Evolutionary conservation across 2,797 vertebrate species (phyloP).

Genomic region (Muscicapa striata): DNA sequence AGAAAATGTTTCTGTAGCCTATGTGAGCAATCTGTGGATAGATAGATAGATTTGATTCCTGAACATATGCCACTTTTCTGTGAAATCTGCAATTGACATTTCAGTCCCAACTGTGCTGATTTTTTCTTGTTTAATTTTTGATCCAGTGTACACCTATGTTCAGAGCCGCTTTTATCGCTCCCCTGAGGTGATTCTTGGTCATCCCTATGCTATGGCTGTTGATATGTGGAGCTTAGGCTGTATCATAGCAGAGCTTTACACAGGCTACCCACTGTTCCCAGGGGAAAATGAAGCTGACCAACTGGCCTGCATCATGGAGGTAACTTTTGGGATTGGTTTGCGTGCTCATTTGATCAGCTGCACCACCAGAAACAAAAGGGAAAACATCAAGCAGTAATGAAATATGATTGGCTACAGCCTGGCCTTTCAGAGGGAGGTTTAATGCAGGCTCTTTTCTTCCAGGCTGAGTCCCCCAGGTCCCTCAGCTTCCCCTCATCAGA

Average conservation of each 20-base stretch:
- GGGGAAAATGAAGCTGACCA: slow-evolving; percentile 94
- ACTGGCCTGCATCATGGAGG: slow-evolving; percentile 96
- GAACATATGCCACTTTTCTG: not conserved
- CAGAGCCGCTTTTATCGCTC: slow-evolving; percentile 95
- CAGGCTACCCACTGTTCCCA: slow-evolving; percentile 89
- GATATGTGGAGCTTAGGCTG: slow-evolving; percentile 98
- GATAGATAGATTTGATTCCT: not conserved
- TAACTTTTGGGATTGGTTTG: slow-evolving; percentile 39
- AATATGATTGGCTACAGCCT: not conserved
- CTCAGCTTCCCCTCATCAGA: not conserved
- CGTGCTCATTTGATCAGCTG: not conserved
- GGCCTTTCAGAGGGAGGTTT: not conserved
- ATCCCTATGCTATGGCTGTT: slow-evolving; percentile 91
- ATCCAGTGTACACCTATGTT: slow-evolving; percentile 90
- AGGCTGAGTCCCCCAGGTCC: not conserved
- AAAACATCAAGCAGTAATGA: not conserved
- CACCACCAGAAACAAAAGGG: not conserved
- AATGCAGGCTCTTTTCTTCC: not conserved
- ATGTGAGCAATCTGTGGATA: not conserved
- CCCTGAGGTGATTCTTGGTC: slow-evolving; percentile 93
- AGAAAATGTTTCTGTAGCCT: not conserved
- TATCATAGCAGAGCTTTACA: slow-evolving; percentile 91
- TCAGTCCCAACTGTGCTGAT: not conserved
- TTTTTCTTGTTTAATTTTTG: not conserved
- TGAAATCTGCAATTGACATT: not conserved